phyloP scores from a whole-genome alignment of 2,888 invertebrate species.

The Drosophila vallismaia region DNA sequence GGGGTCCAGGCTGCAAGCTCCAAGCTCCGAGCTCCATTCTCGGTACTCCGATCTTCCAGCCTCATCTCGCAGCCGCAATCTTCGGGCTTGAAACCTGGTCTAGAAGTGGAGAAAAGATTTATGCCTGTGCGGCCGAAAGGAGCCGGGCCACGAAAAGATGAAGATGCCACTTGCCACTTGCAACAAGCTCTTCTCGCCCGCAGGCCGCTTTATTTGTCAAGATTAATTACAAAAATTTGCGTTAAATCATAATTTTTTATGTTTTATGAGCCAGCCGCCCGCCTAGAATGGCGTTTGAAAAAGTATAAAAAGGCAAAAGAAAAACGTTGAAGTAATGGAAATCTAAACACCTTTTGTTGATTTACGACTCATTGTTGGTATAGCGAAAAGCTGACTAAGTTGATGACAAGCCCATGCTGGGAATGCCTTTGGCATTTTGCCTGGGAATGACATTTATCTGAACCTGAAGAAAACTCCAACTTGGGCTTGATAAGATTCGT shows the following conservation, averaged over 20 bases:
- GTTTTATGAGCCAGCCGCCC: conserved; percentile 53
- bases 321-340: background rate
- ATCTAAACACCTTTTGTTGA: conserved; percentile 41
- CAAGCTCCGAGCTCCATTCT: conserved; percentile 3
- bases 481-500: conserved; percentile 25
- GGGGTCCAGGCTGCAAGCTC: conserved; percentile 23
- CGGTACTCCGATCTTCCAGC: background rate
- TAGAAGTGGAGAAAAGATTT: conserved; percentile 47
- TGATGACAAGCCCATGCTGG: conserved; percentile 55
- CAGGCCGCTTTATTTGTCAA: conserved; percentile 73
- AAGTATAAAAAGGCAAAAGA: background rate
- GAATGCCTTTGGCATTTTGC: conserved; percentile 52
- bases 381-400: conserved; percentile 21
- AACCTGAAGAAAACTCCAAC: conserved; percentile 34
- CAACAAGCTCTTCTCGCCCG: conserved; percentile 27
- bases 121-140: conserved; percentile 23
- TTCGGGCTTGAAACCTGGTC: conserved; percentile 8
- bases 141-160: conserved; percentile 35
- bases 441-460: conserved; percentile 63
- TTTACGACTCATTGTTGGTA: conserved; percentile 54
- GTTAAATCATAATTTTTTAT: conserved; percentile 74
- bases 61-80: conserved; percentile 8
- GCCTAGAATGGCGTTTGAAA: conserved; percentile 16
- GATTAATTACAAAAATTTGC: conserved; percentile 77
- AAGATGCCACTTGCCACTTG: conserved; percentile 50